These are phyloP conservation scores for Amia ocellicauda DNA, from an alignment of 2,113 vertebrate genomes.

Conservation along the genomic window DNA sequence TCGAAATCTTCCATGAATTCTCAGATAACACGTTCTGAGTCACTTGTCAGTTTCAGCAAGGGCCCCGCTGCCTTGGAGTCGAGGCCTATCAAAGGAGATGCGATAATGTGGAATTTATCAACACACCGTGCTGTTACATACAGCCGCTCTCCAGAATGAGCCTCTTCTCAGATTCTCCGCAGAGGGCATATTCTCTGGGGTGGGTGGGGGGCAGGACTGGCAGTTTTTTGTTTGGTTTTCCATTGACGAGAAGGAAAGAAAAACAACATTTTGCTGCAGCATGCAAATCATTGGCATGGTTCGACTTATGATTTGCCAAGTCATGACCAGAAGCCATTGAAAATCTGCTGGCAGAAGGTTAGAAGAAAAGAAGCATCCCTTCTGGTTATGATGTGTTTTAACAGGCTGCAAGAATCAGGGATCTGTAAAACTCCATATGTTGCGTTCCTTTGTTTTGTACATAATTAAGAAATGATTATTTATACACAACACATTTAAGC, in stretches of 20 bases:
- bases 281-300: constrained; percentile 31
- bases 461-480: constrained; percentile 15
- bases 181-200: too few species aligned
- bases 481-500: neutral
- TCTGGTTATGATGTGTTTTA: constrained; percentile 37
- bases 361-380: constrained; percentile 38
- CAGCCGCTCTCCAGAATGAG: too few species aligned
- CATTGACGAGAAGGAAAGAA: too few species aligned
- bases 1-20: constrained; percentile 3
- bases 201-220: too few species aligned
- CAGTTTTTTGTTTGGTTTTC: too few species aligned
- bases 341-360: constrained; percentile 32
- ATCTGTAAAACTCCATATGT: constrained; percentile 32
- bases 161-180: too few species aligned
- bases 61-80: too few species aligned
- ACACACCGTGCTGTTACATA: too few species aligned
- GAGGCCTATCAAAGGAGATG: too few species aligned
- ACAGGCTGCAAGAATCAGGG: constrained; percentile 18
- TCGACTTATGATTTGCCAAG: constrained; percentile 32
- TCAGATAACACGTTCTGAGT: constrained; percentile 16
- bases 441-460: constrained; percentile 32
- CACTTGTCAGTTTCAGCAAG: neutral
- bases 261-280: too few species aligned
- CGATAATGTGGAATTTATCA: too few species aligned
- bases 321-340: constrained; percentile 28